Base-by-base conservation (phyloP, 2,797 vertebrate genomes). In the Acridotheres tristis region DNA sequence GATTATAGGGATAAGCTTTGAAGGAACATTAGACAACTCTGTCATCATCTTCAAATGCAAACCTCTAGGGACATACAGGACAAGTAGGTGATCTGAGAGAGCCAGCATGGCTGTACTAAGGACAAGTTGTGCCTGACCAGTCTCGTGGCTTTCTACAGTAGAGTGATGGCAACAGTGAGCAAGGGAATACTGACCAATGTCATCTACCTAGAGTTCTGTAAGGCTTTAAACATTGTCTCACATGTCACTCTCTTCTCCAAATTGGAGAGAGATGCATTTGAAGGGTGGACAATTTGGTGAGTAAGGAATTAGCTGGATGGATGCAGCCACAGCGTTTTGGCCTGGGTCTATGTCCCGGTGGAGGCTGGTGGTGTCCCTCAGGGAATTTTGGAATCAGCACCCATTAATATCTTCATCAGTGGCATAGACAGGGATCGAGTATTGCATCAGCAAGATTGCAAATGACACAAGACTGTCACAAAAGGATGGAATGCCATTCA, bases 381-480 rank as follows among this genome's bases (percentile, higher is more conserved):
- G 27, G 32, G 5, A 16, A 40, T 54, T 59, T 54, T 54, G 16
- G 20, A 36, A 40, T 13, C 0, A 0, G 11, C 4, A 38, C 6
- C 12, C 12, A 59, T 59, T 23, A 43, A 43, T 27, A 38, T n/a
- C 10, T 27, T 75, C 15, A 38, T 38, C 45, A 53, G 16, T n/a
- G n/a, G 20, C 40, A 53, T 38, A 45, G n/a, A 53, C 11, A 40
- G 34, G 4, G 25, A 62, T 17, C 0, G 0, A 29, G 29, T 10
- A 25, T 21, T 68, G 34, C 13, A 25, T 34, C 40, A 54, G 29
- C 16, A 69, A 13, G 47, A 53, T 6, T 68, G 40, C 48, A 68
- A 36, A 47, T 47, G 23, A 40, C n/a, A 20, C 22, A 61, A 47
- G n/a, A 8, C 13, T n/a, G 47, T 20, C 40, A 47, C 11, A 59